Evolutionary conservation across 2,888 invertebrate species (phyloP).

Genomic region (Himalopsyche kuldschensis): DNA sequence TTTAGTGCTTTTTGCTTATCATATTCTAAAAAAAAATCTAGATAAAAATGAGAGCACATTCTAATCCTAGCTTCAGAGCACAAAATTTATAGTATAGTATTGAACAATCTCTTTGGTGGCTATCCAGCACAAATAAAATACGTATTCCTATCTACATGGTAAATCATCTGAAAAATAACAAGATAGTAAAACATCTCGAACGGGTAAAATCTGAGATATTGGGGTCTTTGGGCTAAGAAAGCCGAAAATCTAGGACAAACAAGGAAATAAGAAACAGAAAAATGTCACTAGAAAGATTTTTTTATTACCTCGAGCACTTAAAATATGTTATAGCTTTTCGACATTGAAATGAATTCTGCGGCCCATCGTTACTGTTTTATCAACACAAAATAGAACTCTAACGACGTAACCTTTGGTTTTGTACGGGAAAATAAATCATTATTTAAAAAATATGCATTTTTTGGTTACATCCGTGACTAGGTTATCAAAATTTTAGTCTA

Average conservation of each 20-base stretch:
- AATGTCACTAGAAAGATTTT: background rate
- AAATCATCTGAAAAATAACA: slow-evolving; percentile 20
- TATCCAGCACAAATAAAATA: slow-evolving; percentile 4
- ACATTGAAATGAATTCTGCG: background rate
- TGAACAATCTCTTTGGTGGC: background rate
- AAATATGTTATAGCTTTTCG: background rate
- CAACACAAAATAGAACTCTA: too few species aligned
- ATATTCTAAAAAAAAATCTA: background rate
- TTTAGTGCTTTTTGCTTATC: background rate
- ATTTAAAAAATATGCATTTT: too few species aligned
- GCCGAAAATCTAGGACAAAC: background rate
- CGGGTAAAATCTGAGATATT: background rate
- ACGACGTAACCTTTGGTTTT: too few species aligned
- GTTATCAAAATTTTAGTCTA: too few species aligned
- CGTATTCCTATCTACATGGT: slow-evolving; percentile 9
- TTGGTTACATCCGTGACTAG: too few species aligned
- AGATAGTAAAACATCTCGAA: slow-evolving; percentile 15
- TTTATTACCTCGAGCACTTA: background rate
- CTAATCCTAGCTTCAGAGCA: background rate
- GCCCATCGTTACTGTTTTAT: background rate
- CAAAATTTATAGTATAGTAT: background rate
- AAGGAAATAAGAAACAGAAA: background rate
- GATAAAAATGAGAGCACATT: background rate
- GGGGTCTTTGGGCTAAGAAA: background rate
- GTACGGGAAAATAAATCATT: too few species aligned